Evolutionary conservation across 92 coral and sea anemone genomes (phyloP).

Genomic region (Virgularia gustaviana): DNA sequence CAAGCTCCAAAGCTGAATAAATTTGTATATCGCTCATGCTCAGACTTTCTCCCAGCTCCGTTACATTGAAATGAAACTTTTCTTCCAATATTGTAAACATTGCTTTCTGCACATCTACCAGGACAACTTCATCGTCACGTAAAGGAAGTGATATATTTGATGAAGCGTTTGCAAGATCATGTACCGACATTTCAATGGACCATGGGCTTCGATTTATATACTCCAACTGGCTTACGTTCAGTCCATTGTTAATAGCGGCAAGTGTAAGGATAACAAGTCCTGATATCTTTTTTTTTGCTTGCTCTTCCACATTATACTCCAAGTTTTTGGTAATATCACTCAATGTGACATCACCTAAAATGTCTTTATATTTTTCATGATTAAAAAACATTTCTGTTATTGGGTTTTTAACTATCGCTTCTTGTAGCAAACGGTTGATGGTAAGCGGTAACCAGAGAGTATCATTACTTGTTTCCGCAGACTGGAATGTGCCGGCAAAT

Average conservation of each 20-base stretch:
- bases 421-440: constrained; percentile 27
- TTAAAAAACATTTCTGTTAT: background rate
- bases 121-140: background rate
- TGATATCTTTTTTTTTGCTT: background rate
- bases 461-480: too few species aligned
- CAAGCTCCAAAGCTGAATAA: constrained; percentile 22
- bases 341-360: constrained; percentile 6
- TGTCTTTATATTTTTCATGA: background rate
- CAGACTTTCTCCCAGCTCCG: constrained; percentile 17
- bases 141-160: constrained; percentile 12
- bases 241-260: constrained; percentile 2
- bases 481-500: too few species aligned
- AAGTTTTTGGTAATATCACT: constrained; percentile 8
- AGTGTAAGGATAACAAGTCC: background rate
- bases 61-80: constrained; percentile 21
- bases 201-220: constrained; percentile 24
- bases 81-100: constrained; percentile 29
- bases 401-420: background rate
- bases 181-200: constrained; percentile 14
- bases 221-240: constrained; percentile 3
- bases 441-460: constrained; percentile 24
- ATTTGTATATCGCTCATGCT: background rate
- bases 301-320: background rate
- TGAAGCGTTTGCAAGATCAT: constrained; percentile 17
- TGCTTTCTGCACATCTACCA: constrained; percentile 14